Evolutionary conservation across 2,113 vertebrate species (phyloP), one percentile per base, ranked within the genome.

Genomic region (Gymnobelideus leadbeateri): DNA sequence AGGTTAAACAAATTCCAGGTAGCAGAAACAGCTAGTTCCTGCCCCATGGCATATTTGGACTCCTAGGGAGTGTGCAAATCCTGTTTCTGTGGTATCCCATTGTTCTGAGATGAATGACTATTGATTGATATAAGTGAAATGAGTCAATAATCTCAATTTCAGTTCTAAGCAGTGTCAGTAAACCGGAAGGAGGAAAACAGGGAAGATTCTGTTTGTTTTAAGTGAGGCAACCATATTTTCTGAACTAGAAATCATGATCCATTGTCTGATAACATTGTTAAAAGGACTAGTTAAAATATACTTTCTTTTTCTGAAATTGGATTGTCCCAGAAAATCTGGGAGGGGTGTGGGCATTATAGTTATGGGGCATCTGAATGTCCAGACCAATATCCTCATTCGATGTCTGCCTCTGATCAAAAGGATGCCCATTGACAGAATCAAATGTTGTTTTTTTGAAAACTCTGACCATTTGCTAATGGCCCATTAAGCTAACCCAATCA

Each of bases 91-190:
- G 68, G 68, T 23, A 43, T 84, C 68, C 19, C 68, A 37, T 89
- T 96, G 68, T 94, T 93, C 90, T 93, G 57, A 96, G 91, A 94
- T 93, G 92, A 95, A 91, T 94, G 96, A 96, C 57, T 96, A 96
- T 92, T 93, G 96, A 97, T 93, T 95, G 68, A 89, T 52, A 77
- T 94, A 95, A 96, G 52, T 96, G 96, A 95, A 95, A 89, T 95
- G 91, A 95, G 49, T 91, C 68, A 97, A 28, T 28, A 47, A 43
- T 84, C 49, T 68, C 84, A 10, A 52, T 94, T 93, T 95, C 52
- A 90, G 91, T 50, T 57, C 94, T 94, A 68, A 49, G 50, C 51
- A 51, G 0, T 37, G 51, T n/a, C 31, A n/a, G 3, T 11, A 11
- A 28, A 57, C 92, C 52, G 92, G 89, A 51, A 54, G 52, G 92